A percentile compares a stretch with the other conserved stretches of the same genome.
phyloP scores from a whole-genome alignment of 2,113 vertebrate species.

The Calyptomena viridis region DNA sequence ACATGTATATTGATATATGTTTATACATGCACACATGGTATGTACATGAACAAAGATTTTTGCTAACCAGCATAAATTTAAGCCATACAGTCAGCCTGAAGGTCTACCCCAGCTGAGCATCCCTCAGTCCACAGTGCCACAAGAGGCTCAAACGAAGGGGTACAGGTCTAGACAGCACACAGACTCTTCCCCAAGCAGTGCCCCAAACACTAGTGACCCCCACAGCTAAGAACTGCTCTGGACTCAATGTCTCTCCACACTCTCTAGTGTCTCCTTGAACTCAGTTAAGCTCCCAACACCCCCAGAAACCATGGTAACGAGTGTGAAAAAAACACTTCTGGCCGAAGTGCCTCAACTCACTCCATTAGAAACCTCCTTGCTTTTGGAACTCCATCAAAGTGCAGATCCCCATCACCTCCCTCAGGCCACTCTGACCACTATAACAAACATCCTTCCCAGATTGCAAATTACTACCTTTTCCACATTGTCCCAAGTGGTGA shows the following conservation, averaged over 20 bases:
- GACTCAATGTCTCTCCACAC: background rate
- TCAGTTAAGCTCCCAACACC: background rate
- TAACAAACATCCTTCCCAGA: background rate
- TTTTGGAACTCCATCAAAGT: background rate
- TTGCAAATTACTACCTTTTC: background rate
- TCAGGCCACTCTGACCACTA: background rate
- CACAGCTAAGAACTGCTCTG: background rate
- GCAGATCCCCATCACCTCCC: background rate
- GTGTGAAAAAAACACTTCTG: background rate
- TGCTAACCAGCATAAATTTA: background rate
- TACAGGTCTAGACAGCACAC: rapidly evolving
- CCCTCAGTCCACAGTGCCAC: background rate
- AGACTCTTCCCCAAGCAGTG: background rate
- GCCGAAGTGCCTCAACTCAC: background rate
- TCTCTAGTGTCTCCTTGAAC: background rate
- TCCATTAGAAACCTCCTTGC: background rate
- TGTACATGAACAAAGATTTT: background rate
- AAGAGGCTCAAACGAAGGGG: background rate
- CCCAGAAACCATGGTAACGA: background rate
- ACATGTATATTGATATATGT: background rate
- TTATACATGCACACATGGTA: background rate
- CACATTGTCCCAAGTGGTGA: background rate
- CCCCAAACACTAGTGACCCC: background rate
- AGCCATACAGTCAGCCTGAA: background rate
- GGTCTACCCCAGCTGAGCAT: background rate